Base-by-base conservation (phyloP, 2,113 vertebrate species). In the Atherinomorus stipes region DNA sequence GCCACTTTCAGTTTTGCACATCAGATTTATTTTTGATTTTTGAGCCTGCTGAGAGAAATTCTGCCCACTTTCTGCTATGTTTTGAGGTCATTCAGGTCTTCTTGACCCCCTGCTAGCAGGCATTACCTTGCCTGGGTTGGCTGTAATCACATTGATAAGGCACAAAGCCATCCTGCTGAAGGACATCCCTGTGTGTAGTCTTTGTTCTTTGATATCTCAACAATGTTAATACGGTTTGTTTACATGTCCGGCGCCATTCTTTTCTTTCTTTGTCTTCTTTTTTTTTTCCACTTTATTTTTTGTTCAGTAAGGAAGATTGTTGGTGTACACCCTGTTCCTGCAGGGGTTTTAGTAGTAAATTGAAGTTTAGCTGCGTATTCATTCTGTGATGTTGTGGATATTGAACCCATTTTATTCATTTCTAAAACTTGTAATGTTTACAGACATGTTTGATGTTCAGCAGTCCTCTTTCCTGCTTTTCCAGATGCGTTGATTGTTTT, bases 141-240 rank as follows among this genome's bases (percentile, higher is more conserved):
- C 71, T 88, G 66, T 74, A 82, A 80, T 90, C 74, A 71, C 64
- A 70, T 7, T 74, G 76, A 74, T 89, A 75, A 69, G 65, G 9
- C 38, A 19, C 15, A 9, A 49, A 71, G 79, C 45, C 69, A 7
- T 69, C 74, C 61, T 19, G 22, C 26, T 16, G 11, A 63, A 63
- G 58, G 64, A 71, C 0, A 4, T 53, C 78, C 60, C 23, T 37
- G 68, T 23, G 60, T 61, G 71, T 57, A 9, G 68, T 68, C 77
- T 80, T 72, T 83, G 83, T 86, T 81, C 59, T 64, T n/a, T 56
- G 49, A 66, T 58, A 63, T 58, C 22, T 47, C 12, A 50, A 64
- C 51, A 63, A 38, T 78, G 54, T 70, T 51, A 69, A 74, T 23
- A 45, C 4, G 51, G 31, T 11, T 60, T 81, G 64, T 80, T 84